Evolutionary conservation across 2,888 invertebrate genomes (phyloP).

Genomic region (Platycnemis pennipes): DNA sequence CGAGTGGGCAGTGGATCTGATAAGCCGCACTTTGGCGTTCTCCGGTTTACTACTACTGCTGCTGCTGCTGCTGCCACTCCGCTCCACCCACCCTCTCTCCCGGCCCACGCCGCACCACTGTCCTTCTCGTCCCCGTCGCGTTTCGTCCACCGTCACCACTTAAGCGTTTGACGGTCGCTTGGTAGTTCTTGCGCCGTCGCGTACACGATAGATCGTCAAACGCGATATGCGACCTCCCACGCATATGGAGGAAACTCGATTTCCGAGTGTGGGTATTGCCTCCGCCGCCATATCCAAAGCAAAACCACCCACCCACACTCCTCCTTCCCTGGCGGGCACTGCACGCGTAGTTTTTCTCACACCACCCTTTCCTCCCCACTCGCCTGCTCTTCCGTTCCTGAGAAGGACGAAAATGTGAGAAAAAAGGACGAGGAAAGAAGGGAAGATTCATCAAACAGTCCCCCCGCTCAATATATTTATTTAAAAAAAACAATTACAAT

Average conservation of each 20-base stretch:
- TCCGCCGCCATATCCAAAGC: neutral
- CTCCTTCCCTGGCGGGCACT: neutral
- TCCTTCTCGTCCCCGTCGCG: neutral
- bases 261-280: neutral
- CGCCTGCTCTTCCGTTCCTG: neutral
- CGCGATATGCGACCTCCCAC: conserved; percentile 56
- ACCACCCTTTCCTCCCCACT: too few relatives aligned
- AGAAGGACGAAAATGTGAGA: neutral
- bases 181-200: conserved; percentile 48
- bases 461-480: neutral
- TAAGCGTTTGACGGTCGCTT: conserved; percentile 14
- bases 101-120: neutral
- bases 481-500: too few relatives aligned
- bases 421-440: neutral
- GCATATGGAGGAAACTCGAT: conserved; percentile 56
- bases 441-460: neutral
- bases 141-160: conserved; percentile 22
- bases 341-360: neutral
- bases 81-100: neutral
- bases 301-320: conserved; percentile 12
- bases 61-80: neutral
- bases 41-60: neutral
- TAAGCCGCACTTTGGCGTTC: neutral
- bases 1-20: neutral
- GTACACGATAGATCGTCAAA: conserved; percentile 55